Percentiles rank a stretch among this genome's conserved stretches.
These are phyloP conservation scores for Ctenodactylus gundi DNA, from an alignment of 2,113 vertebrate genomes.

Conservation along the genomic window DNA sequence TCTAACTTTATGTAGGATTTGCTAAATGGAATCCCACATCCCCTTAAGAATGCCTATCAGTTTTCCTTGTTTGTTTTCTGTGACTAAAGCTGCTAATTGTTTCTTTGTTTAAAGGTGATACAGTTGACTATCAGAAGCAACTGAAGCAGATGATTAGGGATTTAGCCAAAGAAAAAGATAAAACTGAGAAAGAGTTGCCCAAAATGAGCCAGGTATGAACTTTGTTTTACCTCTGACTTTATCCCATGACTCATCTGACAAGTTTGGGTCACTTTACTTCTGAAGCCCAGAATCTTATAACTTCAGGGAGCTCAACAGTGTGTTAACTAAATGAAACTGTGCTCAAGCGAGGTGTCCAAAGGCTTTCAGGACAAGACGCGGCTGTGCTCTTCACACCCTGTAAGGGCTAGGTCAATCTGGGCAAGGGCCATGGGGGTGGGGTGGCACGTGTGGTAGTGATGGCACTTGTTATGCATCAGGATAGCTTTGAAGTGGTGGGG, in stretches of 20 bases:
- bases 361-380: not conserved
- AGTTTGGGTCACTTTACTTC: not conserved
- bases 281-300: not conserved
- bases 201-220: conserved; percentile 95
- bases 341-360: not conserved
- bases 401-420: too few species aligned
- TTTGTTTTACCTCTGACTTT: not conserved
- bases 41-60: not conserved
- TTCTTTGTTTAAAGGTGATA: conserved; percentile 79
- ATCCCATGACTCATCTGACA: not conserved
- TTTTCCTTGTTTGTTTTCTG: not conserved
- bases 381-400: too few species aligned
- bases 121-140: conserved; percentile 92
- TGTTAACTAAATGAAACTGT: not conserved
- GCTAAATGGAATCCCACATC: not conserved
- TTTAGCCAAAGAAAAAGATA: conserved; percentile 92
- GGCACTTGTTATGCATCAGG: too few species aligned
- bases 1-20: not conserved
- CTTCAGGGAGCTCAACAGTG: not conserved
- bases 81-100: not conserved
- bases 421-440: too few species aligned
- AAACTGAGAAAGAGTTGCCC: conserved; percentile 89
- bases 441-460: too few species aligned
- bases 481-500: too few species aligned
- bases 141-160: conserved; percentile 97